Conservation (phyloP, 2,797 vertebrate species). For the Helostoma temminkii region DNA sequence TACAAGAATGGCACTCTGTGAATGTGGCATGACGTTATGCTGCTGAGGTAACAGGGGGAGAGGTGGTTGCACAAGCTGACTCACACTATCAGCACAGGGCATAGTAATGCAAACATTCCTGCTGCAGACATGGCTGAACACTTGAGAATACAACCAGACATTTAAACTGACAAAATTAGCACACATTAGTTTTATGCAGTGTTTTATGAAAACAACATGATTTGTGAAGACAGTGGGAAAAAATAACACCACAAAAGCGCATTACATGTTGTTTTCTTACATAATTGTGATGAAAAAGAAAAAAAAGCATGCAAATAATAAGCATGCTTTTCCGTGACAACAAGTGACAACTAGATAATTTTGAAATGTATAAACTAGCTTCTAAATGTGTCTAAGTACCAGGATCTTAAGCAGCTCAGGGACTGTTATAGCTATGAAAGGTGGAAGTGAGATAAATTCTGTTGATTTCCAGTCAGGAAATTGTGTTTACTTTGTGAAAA, state of each 20-base stretch:
- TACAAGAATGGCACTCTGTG: conserved; percentile 47
- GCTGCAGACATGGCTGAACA: conserved; percentile 2
- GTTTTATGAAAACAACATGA: conserved; percentile 3
- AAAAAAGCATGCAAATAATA: background rate
- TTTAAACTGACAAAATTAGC: background rate
- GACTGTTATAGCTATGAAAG: conserved; percentile 31
- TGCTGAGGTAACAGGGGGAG: conserved; percentile 43
- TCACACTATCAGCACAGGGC: conserved; percentile 16
- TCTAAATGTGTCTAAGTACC: background rate
- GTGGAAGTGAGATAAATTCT: conserved; percentile 51
- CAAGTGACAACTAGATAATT: background rate
- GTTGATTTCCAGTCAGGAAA: conserved; percentile 48
- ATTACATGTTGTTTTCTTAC: background rate
- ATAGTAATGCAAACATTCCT: conserved; percentile 29
- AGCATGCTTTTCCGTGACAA: background rate
- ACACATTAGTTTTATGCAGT: background rate
- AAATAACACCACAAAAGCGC: background rate
- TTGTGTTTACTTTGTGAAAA: conserved; percentile 53
- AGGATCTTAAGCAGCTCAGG: background rate
- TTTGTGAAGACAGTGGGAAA: background rate
- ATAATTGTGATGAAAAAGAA: background rate
- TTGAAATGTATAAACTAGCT: background rate
- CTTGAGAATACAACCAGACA: background rate
- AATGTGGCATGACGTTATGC: conserved; percentile 34
- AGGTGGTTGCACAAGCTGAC: conserved; percentile 30